Percentiles rank a stretch among this genome's conserved stretches.
Evolutionary conservation across 2,888 invertebrate genomes (phyloP).

Genomic region (Melanchra persicariae): DNA sequence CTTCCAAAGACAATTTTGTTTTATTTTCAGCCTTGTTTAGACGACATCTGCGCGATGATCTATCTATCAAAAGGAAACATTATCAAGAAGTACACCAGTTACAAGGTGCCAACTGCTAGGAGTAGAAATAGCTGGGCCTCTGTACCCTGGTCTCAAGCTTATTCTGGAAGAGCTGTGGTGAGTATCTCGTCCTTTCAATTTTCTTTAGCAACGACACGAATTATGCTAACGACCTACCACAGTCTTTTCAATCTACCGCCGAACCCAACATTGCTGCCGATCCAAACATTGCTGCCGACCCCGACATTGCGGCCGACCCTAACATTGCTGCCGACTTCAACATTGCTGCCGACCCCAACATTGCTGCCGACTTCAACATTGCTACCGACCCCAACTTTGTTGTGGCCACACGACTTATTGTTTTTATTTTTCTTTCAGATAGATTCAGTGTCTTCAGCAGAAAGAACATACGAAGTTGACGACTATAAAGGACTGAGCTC

Average conservation of each 20-base stretch:
- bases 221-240: no score
- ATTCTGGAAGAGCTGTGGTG: conserved; percentile 70
- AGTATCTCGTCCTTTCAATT: conserved; percentile 40
- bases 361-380: no score
- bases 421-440: conserved; percentile 81
- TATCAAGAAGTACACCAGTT: conserved; percentile 82
- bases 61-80: conserved; percentile 77
- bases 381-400: no score
- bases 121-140: conserved; percentile 83
- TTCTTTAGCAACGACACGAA: no score
- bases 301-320: no score
- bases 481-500: conserved; percentile 77
- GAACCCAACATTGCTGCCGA: no score
- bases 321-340: no score
- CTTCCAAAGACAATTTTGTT: background rate
- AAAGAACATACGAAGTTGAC: conserved; percentile 82
- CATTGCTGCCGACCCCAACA: no score
- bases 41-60: conserved; percentile 89
- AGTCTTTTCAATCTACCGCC: no score
- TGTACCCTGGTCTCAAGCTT: conserved; percentile 78
- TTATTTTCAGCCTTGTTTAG: conserved; percentile 88
- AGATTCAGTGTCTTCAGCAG: conserved; percentile 83
- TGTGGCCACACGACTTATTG: no score
- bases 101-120: conserved; percentile 73
- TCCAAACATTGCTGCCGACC: no score